Conservation (phyloP, 1,140 invertebrate species). For the Anadara kagoshimensis region DNA sequence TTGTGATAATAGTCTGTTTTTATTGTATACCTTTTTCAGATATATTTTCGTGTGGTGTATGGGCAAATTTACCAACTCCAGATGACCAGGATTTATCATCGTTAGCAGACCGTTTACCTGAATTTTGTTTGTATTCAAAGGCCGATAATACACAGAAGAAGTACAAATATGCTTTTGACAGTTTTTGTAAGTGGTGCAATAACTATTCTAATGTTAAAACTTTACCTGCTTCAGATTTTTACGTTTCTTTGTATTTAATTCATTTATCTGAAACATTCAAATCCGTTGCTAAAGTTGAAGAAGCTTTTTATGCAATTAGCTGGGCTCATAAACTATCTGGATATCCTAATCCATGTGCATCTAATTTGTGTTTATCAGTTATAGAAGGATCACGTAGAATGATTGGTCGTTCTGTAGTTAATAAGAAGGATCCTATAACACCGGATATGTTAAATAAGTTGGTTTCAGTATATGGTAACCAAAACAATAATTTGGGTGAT, state of each 20-base stretch:
- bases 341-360: slow-evolving; percentile 6
- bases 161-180: slow-evolving; percentile 15
- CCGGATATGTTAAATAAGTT: slow-evolving; percentile 13
- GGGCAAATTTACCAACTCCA: too few relatives aligned
- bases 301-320: slow-evolving; percentile 18
- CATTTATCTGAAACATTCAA: background rate
- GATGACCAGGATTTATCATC: background rate
- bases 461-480: background rate
- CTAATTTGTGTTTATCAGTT: slow-evolving; percentile 5
- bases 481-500: background rate
- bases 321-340: slow-evolving; percentile 20
- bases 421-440: slow-evolving; percentile 26
- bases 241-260: slow-evolving; percentile 6
- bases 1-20: too few relatives aligned
- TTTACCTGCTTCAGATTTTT: slow-evolving; percentile 2
- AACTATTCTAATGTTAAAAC: slow-evolving; percentile 1
- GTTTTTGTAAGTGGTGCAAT: slow-evolving; percentile 21
- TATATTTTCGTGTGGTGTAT: background rate
- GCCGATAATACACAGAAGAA: background rate
- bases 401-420: background rate
- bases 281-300: slow-evolving; percentile 2
- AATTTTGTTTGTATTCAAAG: background rate
- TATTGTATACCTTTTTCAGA: too few relatives aligned
- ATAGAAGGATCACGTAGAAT: slow-evolving; percentile 18
- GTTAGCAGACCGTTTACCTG: background rate